These are phyloP conservation scores for Euura lappo DNA, from an alignment of 1,140 invertebrate species.

Conservation along the genomic window DNA sequence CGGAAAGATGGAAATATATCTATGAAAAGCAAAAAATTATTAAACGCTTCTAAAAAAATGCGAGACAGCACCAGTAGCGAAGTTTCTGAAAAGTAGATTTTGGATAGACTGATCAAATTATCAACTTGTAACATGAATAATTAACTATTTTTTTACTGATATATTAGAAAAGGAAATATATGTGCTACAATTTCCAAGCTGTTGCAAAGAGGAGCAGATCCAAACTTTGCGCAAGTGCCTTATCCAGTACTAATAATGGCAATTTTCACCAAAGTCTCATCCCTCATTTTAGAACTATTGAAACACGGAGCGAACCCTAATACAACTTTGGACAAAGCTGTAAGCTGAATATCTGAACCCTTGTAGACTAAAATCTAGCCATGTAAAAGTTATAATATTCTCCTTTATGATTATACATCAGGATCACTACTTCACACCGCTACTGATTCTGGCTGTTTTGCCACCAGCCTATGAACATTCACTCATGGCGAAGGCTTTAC, in stretches of 20 bases:
- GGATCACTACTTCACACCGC: conserved; percentile 36
- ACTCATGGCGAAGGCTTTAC: conserved; percentile 46
- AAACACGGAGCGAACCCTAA: conserved; percentile 52
- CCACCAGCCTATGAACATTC: conserved; percentile 44
- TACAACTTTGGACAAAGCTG: conserved; percentile 24
- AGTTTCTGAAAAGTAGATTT: conserved; percentile 32
- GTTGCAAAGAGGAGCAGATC: conserved; percentile 54
- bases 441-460: conserved; percentile 54
- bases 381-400: background rate
- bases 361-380: too few relatives aligned
- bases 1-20: conserved; percentile 21
- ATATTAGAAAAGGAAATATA: conserved; percentile 35
- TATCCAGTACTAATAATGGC: conserved; percentile 56
- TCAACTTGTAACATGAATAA: conserved; percentile 18
- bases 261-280: conserved; percentile 43
- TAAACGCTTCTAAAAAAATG: background rate
- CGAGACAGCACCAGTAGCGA: background rate
- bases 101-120: conserved; percentile 33
- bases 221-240: conserved; percentile 52
- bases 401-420: conserved; percentile 38
- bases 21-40: conserved; percentile 1
- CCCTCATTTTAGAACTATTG: conserved; percentile 50
- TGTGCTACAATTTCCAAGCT: conserved; percentile 52
- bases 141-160: background rate
- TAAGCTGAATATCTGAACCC: background rate